phyloP scores from a whole-genome alignment of 1,140 invertebrate species.

The Caenorhabditis remanei region DNA sequence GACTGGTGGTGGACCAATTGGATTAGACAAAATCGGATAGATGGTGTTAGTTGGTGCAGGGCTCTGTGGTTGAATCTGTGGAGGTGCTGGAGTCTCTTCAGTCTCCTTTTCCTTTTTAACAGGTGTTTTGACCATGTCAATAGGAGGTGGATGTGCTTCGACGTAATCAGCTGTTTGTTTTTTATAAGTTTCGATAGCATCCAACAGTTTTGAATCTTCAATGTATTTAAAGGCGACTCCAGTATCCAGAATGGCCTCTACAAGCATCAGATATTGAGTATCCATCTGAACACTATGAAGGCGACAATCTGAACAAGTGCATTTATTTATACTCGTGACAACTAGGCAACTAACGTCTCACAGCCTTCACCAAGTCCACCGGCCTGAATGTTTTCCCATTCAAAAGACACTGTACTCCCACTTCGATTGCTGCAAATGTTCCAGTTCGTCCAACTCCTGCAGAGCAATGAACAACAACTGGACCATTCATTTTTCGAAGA shows the following conservation, averaged over 20 bases:
- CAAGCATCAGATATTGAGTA: slow-evolving; percentile 29
- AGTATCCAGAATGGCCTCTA: not conserved
- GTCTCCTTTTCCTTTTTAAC: not conserved
- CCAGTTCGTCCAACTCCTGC: slow-evolving; percentile 33
- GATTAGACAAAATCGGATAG: not conserved
- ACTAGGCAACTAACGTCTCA: not conserved
- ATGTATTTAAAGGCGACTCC: not conserved
- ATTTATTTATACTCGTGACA: not conserved
- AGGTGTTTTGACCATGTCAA: not conserved
- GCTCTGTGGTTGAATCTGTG: not conserved
- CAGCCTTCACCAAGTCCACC: not conserved
- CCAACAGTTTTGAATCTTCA: slow-evolving; percentile 3
- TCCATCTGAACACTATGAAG: slow-evolving; percentile 1
- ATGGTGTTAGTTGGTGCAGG: not conserved
- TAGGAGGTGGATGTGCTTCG: slow-evolving; percentile 3
- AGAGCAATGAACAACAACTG: slow-evolving; percentile 20
- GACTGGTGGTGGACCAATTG: slow-evolving; percentile 5
- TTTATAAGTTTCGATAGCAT: not conserved
- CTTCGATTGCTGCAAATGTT: slow-evolving; percentile 31
- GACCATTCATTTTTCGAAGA: not conserved
- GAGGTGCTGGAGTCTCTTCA: not conserved
- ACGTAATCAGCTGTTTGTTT: not conserved
- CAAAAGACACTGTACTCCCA: not conserved
- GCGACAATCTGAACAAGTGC: not conserved
- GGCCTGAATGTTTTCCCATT: not conserved